These are phyloP conservation scores for Leptinotarsa haldemani DNA, from an alignment of 2,888 invertebrate genomes.

Conservation along the genomic window DNA sequence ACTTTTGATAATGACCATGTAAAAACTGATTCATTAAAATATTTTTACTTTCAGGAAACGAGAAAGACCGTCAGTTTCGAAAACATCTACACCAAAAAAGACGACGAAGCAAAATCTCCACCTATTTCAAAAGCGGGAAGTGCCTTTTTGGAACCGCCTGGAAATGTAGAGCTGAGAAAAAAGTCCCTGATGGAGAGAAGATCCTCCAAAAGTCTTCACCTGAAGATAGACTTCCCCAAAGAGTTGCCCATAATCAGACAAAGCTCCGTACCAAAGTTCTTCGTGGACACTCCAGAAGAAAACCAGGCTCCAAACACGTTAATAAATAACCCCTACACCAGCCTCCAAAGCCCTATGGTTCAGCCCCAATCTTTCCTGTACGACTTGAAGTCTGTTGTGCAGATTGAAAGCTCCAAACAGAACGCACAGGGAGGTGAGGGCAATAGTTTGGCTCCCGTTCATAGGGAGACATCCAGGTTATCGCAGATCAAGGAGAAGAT, in stretches of 20 bases:
- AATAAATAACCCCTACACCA: constrained; percentile 53
- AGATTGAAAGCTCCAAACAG: constrained; percentile 60
- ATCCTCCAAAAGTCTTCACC: constrained; percentile 61
- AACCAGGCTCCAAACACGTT: constrained; percentile 58
- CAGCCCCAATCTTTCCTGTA: constrained; percentile 53
- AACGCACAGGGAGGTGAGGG: constrained; percentile 29
- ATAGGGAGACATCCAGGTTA: constrained; percentile 49
- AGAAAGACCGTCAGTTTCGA: constrained; percentile 53
- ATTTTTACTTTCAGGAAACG: constrained; percentile 29
- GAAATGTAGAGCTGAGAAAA: constrained; percentile 53
- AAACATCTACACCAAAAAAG: constrained; percentile 41
- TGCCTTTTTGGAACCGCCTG: constrained; percentile 32
- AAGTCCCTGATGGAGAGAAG: constrained; percentile 62
- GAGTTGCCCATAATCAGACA: constrained; percentile 64
- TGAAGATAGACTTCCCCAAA: constrained; percentile 57
- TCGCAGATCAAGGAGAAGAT: constrained; percentile 55
- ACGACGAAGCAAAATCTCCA: neutral
- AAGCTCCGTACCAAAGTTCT: constrained; percentile 64
- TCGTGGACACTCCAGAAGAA: constrained; percentile 62
- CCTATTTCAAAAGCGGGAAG: constrained; percentile 26
- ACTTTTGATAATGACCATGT: no score
- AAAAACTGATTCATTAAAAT: neutral
- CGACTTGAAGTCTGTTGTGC: constrained; percentile 64
- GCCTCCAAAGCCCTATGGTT: constrained; percentile 60
- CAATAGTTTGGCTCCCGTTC: constrained; percentile 38